Conservation (phyloP, 2,888 invertebrate genomes). For the Odiellus spinosus region DNA sequence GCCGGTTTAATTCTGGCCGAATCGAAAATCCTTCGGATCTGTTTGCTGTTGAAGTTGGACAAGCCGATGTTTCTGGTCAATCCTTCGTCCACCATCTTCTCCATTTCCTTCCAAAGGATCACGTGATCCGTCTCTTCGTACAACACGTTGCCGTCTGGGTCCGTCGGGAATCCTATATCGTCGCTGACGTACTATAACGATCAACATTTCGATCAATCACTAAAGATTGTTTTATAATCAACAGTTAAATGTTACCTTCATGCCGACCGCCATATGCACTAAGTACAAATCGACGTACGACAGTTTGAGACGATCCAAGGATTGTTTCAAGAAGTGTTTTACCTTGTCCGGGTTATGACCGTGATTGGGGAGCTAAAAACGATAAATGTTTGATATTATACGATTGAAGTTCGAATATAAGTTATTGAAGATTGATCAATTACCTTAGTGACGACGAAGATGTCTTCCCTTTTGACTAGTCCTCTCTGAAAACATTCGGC, state of each 20-base stretch:
- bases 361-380: slow-evolving; percentile 29
- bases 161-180: background rate
- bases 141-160: background rate
- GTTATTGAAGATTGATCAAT: slow-evolving; percentile 24
- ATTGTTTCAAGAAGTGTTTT: slow-evolving; percentile 46
- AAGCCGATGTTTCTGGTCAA: slow-evolving; percentile 61
- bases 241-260: slow-evolving; percentile 27
- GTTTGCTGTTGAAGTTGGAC: slow-evolving; percentile 62
- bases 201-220: too few relatives aligned
- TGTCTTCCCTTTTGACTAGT: slow-evolving; percentile 17
- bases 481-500: slow-evolving; percentile 11
- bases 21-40: slow-evolving; percentile 48
- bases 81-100: slow-evolving; percentile 49
- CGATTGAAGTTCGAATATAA: slow-evolving; percentile 43
- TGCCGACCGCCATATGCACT: slow-evolving; percentile 56
- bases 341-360: slow-evolving; percentile 52
- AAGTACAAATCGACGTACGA: slow-evolving; percentile 70
- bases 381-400: slow-evolving; percentile 46
- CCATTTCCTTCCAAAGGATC: slow-evolving; percentile 40
- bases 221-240: too few relatives aligned
- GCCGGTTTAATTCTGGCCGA: slow-evolving; percentile 46
- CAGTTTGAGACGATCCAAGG: slow-evolving; percentile 51
- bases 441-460: slow-evolving; percentile 15
- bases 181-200: background rate
- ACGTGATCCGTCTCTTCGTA: too few relatives aligned